Conservation (phyloP, 2,888 invertebrate species). For the Hypsopygia costalis region DNA sequence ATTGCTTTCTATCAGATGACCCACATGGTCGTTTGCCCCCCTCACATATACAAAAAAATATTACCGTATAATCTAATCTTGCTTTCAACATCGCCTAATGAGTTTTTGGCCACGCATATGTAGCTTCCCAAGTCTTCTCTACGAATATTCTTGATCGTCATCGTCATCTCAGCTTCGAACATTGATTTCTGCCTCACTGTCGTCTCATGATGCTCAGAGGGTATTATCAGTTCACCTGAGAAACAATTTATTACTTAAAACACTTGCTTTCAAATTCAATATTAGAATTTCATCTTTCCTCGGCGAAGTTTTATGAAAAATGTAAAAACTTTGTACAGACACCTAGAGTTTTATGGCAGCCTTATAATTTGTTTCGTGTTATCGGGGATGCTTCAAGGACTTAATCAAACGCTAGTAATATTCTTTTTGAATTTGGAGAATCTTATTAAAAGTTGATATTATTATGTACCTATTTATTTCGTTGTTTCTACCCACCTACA, state of each 20-base stretch:
- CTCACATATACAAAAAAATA: too few species aligned
- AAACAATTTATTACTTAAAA: conserved; percentile 65
- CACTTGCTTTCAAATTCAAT: conserved; percentile 74
- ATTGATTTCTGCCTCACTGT: conserved; percentile 85
- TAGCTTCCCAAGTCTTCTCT: conserved; percentile 91
- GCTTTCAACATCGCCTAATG: conserved; percentile 93
- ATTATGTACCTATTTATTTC: too few species aligned
- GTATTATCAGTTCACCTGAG: conserved; percentile 90
- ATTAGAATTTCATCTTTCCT: conserved; percentile 74
- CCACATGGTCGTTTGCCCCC: too few species aligned
- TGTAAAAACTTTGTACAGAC: conserved; percentile 75
- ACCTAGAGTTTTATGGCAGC: conserved; percentile 74
- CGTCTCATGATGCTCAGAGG: conserved; percentile 91
- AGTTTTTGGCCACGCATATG: conserved; percentile 92
- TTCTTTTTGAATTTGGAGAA: conserved; percentile 14
- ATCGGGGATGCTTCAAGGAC: conserved; percentile 49
- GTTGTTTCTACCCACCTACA: too few species aligned
- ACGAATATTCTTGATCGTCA: conserved; percentile 89
- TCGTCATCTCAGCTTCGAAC: conserved; percentile 92
- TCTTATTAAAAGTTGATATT: conserved; percentile 12
- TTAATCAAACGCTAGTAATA: conserved; percentile 21
- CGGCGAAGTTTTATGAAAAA: conserved; percentile 76
- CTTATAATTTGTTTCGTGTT: conserved; percentile 77
- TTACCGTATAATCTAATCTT: conserved; percentile 94
- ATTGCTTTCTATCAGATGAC: too few species aligned